phyloP scores from a whole-genome alignment of 1,140 invertebrate genomes.

The Littorina saxatilis region DNA sequence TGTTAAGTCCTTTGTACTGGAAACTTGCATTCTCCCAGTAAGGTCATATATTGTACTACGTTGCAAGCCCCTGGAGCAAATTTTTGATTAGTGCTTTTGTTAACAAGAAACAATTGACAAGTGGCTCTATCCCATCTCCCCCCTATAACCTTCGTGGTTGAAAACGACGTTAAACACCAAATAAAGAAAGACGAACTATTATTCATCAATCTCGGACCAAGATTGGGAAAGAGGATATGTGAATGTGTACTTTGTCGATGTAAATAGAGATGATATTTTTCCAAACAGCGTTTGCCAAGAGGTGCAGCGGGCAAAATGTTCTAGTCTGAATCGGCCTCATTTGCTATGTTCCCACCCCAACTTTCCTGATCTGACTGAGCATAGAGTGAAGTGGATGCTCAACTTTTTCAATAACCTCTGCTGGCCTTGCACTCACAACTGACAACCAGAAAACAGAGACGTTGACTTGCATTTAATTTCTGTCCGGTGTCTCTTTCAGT shows the following conservation, averaged over 20 bases:
- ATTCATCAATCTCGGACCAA: slow-evolving; percentile 13
- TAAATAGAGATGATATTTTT: neutral
- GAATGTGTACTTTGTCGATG: neutral
- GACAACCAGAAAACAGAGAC: neutral
- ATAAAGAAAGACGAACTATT: too few species aligned
- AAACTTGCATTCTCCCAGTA: too few species aligned
- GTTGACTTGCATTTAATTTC: slow-evolving; percentile 14
- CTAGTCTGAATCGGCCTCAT: slow-evolving; percentile 14
- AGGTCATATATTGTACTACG: too few species aligned
- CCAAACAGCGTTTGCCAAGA: neutral
- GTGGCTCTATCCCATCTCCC: too few species aligned
- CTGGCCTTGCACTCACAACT: neutral
- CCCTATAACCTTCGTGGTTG: too few species aligned
- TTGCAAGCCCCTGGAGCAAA: too few species aligned
- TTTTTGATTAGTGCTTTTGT: too few species aligned
- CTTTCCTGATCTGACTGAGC: neutral
- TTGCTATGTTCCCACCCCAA: neutral
- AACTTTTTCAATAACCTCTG: neutral
- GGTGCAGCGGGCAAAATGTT: neutral
- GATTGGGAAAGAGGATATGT: neutral
- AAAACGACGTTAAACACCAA: too few species aligned
- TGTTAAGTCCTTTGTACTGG: too few species aligned
- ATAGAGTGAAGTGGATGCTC: neutral
- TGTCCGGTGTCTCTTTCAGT: neutral
- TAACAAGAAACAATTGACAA: too few species aligned